These are phyloP conservation scores for Hoplodrina blanda DNA, from an alignment of 2,888 invertebrate genomes.

Conservation along the genomic window DNA sequence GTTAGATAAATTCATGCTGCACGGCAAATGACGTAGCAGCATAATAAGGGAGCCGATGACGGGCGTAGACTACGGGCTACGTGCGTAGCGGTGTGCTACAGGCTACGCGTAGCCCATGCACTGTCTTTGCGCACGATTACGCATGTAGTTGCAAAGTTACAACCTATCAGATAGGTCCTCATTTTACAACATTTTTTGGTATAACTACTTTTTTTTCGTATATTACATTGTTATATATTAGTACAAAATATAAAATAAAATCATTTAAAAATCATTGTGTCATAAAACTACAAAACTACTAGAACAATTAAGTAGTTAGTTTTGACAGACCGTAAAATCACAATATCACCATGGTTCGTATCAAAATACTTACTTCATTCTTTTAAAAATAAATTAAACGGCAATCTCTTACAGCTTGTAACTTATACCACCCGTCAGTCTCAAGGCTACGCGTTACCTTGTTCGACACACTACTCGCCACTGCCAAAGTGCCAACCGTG, in stretches of 20 bases:
- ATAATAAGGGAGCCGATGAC: not conserved
- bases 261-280: no score
- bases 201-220: no score
- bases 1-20: no score
- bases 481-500: slow-evolving; percentile 77
- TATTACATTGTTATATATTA: no score
- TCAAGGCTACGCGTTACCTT: slow-evolving; percentile 78
- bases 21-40: not conserved
- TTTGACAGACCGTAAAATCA: no score
- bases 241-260: no score
- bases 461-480: slow-evolving; percentile 73
- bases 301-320: not conserved
- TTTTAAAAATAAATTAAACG: not conserved
- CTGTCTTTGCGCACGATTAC: not conserved
- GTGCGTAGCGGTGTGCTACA: slow-evolving; percentile 27
- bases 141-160: no score
- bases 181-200: not conserved
- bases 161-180: no score
- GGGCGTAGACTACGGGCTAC: slow-evolving; percentile 26
- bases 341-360: not conserved
- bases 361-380: not conserved
- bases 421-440: slow-evolving; percentile 59
- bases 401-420: slow-evolving; percentile 17
- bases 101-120: not conserved
- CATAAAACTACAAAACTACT: not conserved